A percentile compares a stretch with the other conserved stretches of the same genome.
These are phyloP conservation scores for Rhabdomys pumilio DNA, from an alignment of 2,797 vertebrate genomes.

Conservation along the genomic window DNA sequence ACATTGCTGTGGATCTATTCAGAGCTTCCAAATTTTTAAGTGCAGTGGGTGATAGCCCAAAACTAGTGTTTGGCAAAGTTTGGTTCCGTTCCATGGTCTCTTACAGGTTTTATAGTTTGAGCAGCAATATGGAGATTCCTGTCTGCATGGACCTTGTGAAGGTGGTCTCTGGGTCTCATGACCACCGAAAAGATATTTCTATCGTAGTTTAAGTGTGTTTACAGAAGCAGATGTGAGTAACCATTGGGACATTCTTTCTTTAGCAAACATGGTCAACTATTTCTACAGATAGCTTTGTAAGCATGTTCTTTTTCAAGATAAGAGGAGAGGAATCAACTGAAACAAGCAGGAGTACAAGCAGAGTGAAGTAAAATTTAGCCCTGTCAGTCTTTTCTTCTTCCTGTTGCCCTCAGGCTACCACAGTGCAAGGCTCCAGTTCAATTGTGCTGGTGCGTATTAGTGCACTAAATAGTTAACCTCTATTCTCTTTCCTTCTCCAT, in stretches of 20 bases:
- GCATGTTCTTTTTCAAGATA: background rate
- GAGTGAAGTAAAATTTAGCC: background rate
- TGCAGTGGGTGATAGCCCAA: background rate
- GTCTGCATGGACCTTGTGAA: background rate
- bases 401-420: background rate
- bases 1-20: background rate
- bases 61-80: slow-evolving; percentile 6
- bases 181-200: background rate
- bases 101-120: background rate
- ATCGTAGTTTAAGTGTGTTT: background rate
- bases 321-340: background rate
- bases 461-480: background rate
- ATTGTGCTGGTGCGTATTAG: background rate
- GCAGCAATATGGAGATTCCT: background rate
- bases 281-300: slow-evolving; percentile 21
- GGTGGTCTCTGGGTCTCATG: background rate
- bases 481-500: background rate
- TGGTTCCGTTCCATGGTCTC: background rate
- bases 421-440: background rate
- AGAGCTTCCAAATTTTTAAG: background rate
- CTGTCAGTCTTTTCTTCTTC: no score
- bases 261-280: background rate
- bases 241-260: background rate
- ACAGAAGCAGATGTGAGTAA: background rate
- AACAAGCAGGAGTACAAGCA: background rate